Evolutionary conservation across 1,140 invertebrate species (phyloP).

Genomic region (Panulirus ornatus): DNA sequence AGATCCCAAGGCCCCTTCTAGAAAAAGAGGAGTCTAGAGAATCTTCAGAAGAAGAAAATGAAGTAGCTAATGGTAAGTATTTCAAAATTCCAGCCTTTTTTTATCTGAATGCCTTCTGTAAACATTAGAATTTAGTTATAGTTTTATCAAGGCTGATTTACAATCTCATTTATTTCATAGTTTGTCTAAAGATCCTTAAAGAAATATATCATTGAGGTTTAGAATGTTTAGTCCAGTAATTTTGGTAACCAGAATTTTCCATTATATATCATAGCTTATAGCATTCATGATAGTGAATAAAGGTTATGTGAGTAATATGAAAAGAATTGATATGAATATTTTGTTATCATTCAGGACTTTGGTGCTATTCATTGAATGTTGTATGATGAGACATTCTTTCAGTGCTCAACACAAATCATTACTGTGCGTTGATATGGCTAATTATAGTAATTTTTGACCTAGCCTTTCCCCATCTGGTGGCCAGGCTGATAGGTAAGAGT

Average conservation of each 20-base stretch:
- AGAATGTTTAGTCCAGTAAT: too few relatives aligned
- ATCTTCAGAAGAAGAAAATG: slow-evolving; percentile 80
- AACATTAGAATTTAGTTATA: neutral
- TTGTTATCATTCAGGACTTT: too few relatives aligned
- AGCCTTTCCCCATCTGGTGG: slow-evolving; percentile 72
- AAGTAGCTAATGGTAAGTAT: slow-evolving; percentile 78
- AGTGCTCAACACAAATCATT: neutral
- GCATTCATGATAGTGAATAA: too few relatives aligned
- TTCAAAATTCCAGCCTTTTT: neutral
- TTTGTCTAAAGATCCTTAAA: too few relatives aligned
- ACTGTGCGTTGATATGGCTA: slow-evolving; percentile 37
- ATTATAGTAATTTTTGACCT: slow-evolving; percentile 56
- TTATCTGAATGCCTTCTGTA: neutral
- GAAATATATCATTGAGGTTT: too few relatives aligned
- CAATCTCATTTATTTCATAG: neutral
- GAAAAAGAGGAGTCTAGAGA: slow-evolving; percentile 83
- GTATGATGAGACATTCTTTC: too few relatives aligned
- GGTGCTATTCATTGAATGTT: too few relatives aligned
- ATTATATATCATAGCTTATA: too few relatives aligned
- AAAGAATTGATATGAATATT: too few relatives aligned
- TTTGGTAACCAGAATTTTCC: too few relatives aligned
- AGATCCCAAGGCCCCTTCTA: slow-evolving; percentile 79
- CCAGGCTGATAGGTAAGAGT: slow-evolving; percentile 71
- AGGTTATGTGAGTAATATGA: too few relatives aligned
- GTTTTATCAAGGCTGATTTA: neutral